Evolutionary conservation across 1,140 invertebrate species (phyloP), one percentile per base, ranked within the genome.

Genomic region (Zaprionus vittiger): DNA sequence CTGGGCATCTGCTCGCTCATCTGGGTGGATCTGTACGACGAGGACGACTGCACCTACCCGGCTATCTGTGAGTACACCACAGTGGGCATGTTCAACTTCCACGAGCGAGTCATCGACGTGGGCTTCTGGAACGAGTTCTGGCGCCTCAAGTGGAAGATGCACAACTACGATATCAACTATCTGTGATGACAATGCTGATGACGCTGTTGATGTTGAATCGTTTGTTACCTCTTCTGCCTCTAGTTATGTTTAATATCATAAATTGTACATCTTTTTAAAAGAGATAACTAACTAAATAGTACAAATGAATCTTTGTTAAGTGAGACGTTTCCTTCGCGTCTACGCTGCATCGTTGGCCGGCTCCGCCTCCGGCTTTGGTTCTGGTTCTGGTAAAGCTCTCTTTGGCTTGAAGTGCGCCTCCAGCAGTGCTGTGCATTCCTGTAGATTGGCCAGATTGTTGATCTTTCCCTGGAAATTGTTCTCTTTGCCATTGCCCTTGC

Each of bases 81-180:
- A 87, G 95, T 96, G 5, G 85, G 93, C 79, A 95, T 94, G 77
- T 62, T 94, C 6, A 95, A 94, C 37, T 95, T 96, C 83, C 86
- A 95, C 69, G 85, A 95, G 78, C 94, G 95, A 79, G 95, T 97
- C 71, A 92, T 97, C 28, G 97, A 98, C 92, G 91, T 98, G 70
- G 97, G 97, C 6, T 94, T 97, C 79, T 94, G 96, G 87, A 95
- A 96, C 66, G 94, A 94, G 66, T 98, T 96, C 96, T 96, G 95
- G 95, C 93, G 95, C 64, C 93, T 96, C 26, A 94, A 94, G 54
- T 94, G 94, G 77, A 95, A 95, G 91, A 97, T 97, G 94, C 93
- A 92, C 56, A 95, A 97, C 92, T 97, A 95, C 94, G 97, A 97
- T 94, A 93, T 97, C 11, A 97, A 97, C 93, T 93, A 92, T 77